Evolutionary conservation across 2,113 vertebrate genomes (phyloP).

Genomic region (Corythaeola cristata): DNA sequence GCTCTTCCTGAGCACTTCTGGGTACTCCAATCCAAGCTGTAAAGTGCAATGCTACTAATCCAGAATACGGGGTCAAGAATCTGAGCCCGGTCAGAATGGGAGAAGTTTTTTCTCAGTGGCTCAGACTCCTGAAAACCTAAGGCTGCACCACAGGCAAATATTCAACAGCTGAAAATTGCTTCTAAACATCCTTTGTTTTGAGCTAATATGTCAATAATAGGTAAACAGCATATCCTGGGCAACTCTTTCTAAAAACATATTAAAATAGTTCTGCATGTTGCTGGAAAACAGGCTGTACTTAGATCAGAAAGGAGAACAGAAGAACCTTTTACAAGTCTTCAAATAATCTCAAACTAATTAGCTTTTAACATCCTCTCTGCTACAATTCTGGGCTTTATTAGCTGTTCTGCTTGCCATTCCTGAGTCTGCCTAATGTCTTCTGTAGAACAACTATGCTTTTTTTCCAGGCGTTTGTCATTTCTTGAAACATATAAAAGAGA

Average conservation of each 20-base stretch:
- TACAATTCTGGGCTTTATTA: slow-evolving; percentile 39
- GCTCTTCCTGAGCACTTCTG: background rate
- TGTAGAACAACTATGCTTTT: slow-evolving; percentile 31
- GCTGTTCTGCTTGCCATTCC: slow-evolving; percentile 9
- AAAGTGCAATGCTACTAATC: background rate
- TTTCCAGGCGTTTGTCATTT: slow-evolving; percentile 55
- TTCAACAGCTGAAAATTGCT: background rate
- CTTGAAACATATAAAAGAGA: slow-evolving; percentile 34
- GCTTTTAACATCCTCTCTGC: slow-evolving; percentile 32
- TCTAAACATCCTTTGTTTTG: background rate
- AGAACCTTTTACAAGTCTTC: slow-evolving; percentile 31
- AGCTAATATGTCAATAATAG: background rate
- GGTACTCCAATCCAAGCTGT: background rate
- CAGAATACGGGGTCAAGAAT: background rate
- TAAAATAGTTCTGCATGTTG: background rate
- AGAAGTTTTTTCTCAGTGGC: background rate
- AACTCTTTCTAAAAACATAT: background rate
- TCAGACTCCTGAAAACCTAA: background rate
- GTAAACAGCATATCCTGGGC: background rate
- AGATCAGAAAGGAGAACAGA: slow-evolving; percentile 10
- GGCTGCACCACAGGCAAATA: background rate
- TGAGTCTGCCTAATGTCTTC: slow-evolving; percentile 27
- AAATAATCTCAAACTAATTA: slow-evolving; percentile 59
- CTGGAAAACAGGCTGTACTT: slow-evolving; percentile 9
- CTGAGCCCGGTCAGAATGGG: background rate